Evolutionary conservation across 2,888 invertebrate species (phyloP), one percentile per base, ranked within the genome.

Genomic region (Callosobruchus maculatus): DNA sequence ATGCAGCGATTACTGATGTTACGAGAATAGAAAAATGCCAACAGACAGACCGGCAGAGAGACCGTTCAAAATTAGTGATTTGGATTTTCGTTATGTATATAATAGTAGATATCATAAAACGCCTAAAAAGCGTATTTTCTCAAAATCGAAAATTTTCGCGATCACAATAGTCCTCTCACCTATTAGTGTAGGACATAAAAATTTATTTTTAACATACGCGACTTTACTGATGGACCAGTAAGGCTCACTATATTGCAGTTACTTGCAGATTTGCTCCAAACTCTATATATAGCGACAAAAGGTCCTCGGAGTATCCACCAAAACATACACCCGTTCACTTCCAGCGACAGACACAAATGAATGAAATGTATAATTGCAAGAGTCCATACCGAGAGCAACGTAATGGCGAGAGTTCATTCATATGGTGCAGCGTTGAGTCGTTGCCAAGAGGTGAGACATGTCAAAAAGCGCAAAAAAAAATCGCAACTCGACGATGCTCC

Each of bases 321-420:
- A 7, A 49, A 49, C 49, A 49, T 49, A 49, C 49, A 49, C 49
- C 13, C 49, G 49, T 49, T 49, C 49, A 49, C 49, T 49, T 49
- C 18, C 49, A 49, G 49, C 49, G 49, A 49, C 49, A 49, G 49
- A 49, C 49, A 49, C 49, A 49, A 49, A 49, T 49, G 49, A 49
- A 49, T 49, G 49, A 49, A 49, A 18, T 49, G 49, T 49, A 49
- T 49, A 49, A 26, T 26, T 26, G 26, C 26, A 26, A 30, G 49
- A 49, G 49, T 49, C 49, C 49, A 49, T 49, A 49, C 49, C 7
- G 49, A 49, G 21, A 9, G 68, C 68, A 72, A 72, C 72, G 77
- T 79, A 81, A 78, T 78, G 80, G 71, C 78, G 1, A 75, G 75
- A 80, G 81, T 83, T 83, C 83, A 83, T 83, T 83, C 83, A 83